Evolutionary conservation across 2,113 vertebrate genomes (phyloP).

Genomic region (Vulpes lagopus): DNA sequence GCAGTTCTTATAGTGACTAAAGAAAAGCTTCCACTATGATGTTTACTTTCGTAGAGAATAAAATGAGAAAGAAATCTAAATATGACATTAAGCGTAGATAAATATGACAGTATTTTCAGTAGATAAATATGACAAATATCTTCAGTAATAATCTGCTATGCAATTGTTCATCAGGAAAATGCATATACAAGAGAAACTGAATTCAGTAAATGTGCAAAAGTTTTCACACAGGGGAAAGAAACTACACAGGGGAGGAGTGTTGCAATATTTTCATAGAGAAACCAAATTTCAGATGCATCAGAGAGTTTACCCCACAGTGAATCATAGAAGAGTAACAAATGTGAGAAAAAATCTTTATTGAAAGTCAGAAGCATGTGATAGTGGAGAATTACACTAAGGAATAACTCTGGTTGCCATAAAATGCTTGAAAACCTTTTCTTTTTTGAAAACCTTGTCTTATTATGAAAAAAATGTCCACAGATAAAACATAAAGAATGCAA

Average conservation of each 20-base stretch:
- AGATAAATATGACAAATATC: background rate
- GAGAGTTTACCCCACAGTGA: background rate
- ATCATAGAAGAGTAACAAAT: background rate
- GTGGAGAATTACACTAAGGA: background rate
- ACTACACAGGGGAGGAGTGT: background rate
- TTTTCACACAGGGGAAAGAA: background rate
- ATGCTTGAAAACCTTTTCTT: background rate
- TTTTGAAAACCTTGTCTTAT: background rate
- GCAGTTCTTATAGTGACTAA: slow-evolving; percentile 66
- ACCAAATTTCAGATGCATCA: background rate
- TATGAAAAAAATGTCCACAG: background rate
- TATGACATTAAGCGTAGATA: background rate
- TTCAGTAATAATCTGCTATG: background rate
- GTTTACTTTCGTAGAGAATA: background rate
- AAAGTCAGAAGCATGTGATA: background rate
- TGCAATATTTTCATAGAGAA: background rate
- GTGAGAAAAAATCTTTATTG: background rate
- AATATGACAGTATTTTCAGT: background rate
- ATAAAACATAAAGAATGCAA: background rate
- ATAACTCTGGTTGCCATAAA: background rate
- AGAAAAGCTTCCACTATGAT: slow-evolving; percentile 29
- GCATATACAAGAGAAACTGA: background rate
- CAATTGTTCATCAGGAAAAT: background rate
- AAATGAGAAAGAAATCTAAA: background rate
- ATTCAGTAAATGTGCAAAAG: background rate